phyloP scores from a whole-genome alignment of 2,888 invertebrate species.

The Caenorhabditis doughertyi region DNA sequence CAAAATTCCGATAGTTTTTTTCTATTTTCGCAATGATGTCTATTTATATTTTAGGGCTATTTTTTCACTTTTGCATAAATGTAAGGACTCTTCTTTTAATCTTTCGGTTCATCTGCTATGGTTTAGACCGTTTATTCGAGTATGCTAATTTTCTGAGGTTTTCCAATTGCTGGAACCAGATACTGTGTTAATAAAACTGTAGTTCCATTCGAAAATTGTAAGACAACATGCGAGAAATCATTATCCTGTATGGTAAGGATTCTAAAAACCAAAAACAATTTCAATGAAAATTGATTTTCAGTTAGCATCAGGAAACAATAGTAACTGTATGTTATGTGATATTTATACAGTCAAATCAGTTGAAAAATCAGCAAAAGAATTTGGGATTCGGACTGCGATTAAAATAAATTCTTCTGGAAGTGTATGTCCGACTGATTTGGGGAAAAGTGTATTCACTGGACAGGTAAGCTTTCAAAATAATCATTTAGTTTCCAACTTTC shows the following conservation, averaged over 20 bases:
- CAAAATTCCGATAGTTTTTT: background rate
- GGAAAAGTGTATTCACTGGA: background rate
- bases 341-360: background rate
- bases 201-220: constrained; percentile 9
- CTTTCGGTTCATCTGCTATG: background rate
- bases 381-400: constrained; percentile 10
- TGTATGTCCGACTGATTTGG: background rate
- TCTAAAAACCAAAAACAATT: background rate
- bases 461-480: background rate
- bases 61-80: background rate
- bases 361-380: background rate
- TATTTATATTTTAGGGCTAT: background rate
- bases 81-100: background rate
- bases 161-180: background rate
- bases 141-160: constrained; percentile 20
- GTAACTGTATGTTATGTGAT: constrained; percentile 13
- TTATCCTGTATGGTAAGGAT: constrained; percentile 8
- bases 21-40: background rate
- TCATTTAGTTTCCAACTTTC: background rate
- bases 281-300: background rate
- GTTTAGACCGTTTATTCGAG: background rate
- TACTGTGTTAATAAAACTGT: background rate
- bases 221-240: background rate
- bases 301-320: constrained; percentile 14
- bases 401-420: background rate